Conservation (phyloP, 2,113 vertebrate species). For the Columbina picui region DNA sequence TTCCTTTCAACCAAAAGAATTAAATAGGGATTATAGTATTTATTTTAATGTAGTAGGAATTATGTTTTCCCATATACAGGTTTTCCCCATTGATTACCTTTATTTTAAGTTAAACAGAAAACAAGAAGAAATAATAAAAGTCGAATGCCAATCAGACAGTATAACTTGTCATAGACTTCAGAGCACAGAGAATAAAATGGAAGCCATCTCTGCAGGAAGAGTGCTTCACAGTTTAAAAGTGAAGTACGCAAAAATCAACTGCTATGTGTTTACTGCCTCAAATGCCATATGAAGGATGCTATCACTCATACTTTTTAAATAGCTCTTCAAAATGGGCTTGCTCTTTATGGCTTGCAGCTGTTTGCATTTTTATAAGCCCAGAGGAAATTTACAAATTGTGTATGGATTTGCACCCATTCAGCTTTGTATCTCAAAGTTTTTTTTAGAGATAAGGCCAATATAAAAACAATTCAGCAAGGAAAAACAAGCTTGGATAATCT, state of each 20-base stretch:
- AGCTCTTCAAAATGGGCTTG: conserved; percentile 3
- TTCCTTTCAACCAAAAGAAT: not conserved
- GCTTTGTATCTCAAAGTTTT: not conserved
- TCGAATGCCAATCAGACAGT: not conserved
- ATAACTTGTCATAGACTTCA: not conserved
- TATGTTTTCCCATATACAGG: not conserved
- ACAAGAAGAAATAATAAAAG: not conserved
- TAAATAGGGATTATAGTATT: not conserved
- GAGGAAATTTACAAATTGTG: conserved; percentile 23
- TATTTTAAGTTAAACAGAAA: not conserved
- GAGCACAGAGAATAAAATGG: not conserved
- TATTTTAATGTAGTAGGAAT: not conserved
- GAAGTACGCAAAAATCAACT: conserved; percentile 20
- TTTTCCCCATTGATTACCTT: not conserved
- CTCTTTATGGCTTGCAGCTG: conserved; percentile 17
- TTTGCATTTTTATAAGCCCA: not conserved
- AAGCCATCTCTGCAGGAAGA: not conserved
- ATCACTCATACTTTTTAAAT: conserved; percentile 30
- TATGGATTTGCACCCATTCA: not conserved
- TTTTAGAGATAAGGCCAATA: not conserved
- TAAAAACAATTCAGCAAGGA: not conserved
- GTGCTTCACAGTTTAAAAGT: not conserved
- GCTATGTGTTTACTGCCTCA: not conserved
- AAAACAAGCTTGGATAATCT: not conserved
- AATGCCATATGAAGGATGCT: not conserved